A percentile compares a stretch with the other conserved stretches of the same genome.
Conservation (phyloP, 2,888 invertebrate genomes). For the Salticus scenicus region DNA sequence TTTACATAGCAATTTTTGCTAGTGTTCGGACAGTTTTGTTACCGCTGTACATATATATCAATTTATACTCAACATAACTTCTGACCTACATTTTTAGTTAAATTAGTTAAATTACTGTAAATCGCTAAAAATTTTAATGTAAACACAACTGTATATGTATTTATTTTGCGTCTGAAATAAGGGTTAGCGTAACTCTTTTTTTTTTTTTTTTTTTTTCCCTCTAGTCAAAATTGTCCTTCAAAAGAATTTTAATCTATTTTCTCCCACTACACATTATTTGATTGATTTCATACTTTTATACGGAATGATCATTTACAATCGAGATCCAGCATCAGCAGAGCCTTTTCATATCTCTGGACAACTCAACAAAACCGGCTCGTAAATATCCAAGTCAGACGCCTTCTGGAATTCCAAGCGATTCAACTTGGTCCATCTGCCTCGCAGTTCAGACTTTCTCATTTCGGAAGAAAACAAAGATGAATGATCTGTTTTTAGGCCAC, state of each 20-base stretch:
- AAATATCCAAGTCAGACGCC: background rate
- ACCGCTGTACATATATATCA: no score
- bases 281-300: background rate
- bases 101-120: no score
- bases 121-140: no score
- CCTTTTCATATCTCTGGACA: background rate
- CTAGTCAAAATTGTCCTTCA: background rate
- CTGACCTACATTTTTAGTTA: no score
- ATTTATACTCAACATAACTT: no score
- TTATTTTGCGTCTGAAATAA: no score
- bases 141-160: no score
- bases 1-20: no score
- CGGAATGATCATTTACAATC: background rate
- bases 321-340: background rate
- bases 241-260: background rate
- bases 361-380: background rate
- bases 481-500: slow-evolving; percentile 12
- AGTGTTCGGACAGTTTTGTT: no score
- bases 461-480: slow-evolving; percentile 9
- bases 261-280: background rate
- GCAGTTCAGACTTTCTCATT: background rate
- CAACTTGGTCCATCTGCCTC: background rate
- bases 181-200: no score
- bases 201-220: background rate
- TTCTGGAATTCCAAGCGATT: background rate